A percentile compares a stretch with the other conserved stretches of the same genome.
phyloP scores from a whole-genome alignment of 2,113 vertebrate genomes.

The Laticauda colubrina region DNA sequence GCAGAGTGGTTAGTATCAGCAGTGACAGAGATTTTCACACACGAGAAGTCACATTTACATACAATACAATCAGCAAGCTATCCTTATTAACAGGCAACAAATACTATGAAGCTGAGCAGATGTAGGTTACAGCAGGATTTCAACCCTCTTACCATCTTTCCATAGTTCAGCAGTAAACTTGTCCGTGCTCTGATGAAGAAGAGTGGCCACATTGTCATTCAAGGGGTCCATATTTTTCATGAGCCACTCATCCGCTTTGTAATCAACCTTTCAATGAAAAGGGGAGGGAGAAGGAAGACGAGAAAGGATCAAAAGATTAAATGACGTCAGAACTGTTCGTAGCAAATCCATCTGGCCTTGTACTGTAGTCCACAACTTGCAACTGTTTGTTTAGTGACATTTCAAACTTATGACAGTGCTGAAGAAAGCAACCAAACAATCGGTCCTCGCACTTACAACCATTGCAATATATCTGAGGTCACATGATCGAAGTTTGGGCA shows the following conservation, averaged over 20 bases:
- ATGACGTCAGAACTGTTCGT: too few species aligned
- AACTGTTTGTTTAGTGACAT: not conserved
- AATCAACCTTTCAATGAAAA: conserved; percentile 79
- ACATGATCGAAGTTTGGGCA: not conserved
- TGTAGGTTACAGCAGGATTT: too few species aligned
- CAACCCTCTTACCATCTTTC: conserved; percentile 83
- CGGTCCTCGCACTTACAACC: not conserved
- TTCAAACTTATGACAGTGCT: not conserved
- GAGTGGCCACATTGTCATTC: conserved; percentile 85
- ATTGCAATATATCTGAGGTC: fast-evolving
- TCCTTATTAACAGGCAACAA: not conserved
- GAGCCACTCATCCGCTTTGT: conserved; percentile 87
- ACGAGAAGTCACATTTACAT: not conserved
- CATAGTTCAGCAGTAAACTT: conserved; percentile 87
- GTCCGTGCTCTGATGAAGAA: conserved; percentile 88
- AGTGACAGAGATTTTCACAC: not conserved
- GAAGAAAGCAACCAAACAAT: not conserved
- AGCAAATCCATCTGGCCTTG: not conserved
- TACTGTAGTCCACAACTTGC: not conserved
- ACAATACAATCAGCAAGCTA: not conserved
- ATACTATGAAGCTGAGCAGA: not conserved
- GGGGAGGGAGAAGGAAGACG: not conserved
- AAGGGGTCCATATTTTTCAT: conserved; percentile 93
- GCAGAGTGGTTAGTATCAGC: not conserved
- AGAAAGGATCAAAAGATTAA: not conserved